phyloP scores from a whole-genome alignment of 2,113 vertebrate species.

The Pachypanchax playfairii region DNA sequence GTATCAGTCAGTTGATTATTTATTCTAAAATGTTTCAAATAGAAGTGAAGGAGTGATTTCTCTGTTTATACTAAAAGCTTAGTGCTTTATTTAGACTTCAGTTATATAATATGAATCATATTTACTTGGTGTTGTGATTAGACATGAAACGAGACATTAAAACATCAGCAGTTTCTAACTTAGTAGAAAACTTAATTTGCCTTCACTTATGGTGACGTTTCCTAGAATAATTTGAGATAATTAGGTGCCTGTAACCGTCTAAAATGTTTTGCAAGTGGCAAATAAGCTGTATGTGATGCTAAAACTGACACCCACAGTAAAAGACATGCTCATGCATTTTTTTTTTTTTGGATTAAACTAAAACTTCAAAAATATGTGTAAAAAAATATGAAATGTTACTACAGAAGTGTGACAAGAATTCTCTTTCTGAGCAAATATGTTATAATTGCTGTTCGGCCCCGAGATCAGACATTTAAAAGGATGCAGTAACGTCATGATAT shows the following conservation, averaged over 20 bases:
- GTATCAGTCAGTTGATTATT: constrained; percentile 18
- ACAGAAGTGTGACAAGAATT: too few species aligned
- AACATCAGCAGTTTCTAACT: not conserved
- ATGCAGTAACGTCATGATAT: not conserved
- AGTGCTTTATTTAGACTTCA: constrained; percentile 20
- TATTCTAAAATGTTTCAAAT: constrained; percentile 7
- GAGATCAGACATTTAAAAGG: constrained; percentile 1
- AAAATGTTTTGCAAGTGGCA: constrained; percentile 1
- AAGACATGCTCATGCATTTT: not conserved
- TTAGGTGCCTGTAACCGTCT: not conserved
- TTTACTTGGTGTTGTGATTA: constrained; percentile 20
- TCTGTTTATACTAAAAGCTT: not conserved
- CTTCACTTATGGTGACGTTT: not conserved
- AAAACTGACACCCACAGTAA: not conserved
- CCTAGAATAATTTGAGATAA: not conserved
- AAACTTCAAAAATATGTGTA: not conserved
- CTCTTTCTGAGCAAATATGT: too few species aligned
- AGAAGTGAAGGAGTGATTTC: not conserved
- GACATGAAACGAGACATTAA: constrained; percentile 42
- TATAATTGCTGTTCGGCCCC: not conserved
- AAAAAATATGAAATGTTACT: not conserved
- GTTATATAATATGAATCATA: constrained; percentile 10
- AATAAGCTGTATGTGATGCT: not conserved
- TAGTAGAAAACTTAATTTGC: not conserved
- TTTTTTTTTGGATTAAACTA: not conserved